Base-by-base conservation (phyloP, 2,888 invertebrate species). In the Ormyrus nitidulus region DNA sequence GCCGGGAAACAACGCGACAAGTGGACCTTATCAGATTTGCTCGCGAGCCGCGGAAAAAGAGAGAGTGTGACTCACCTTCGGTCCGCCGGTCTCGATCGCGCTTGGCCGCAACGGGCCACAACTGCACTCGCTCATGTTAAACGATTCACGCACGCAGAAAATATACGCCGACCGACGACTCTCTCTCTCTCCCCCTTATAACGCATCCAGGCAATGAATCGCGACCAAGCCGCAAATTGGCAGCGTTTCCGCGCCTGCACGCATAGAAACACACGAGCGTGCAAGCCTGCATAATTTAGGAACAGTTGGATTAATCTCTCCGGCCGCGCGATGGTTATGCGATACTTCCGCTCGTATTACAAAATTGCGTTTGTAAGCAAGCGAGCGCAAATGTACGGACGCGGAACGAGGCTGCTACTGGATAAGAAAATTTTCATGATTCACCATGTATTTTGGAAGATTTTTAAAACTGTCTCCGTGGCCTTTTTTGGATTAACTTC, bases 71-170 rank as follows among this genome's bases (percentile, higher is more conserved):
- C 19, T 19, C 19, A 19, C 19, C 19, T 19, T 19, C 1, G 19
- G 19, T 1, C 2, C 19, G 19, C 19, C 2, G 34, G 5, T 1
- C 54, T 34, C 0, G 68, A 19, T 66, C 9, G 19, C 53, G 5
- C 10, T n/a, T 10, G 68, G n/a, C 13, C 7, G 6, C 19, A 19
- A 19, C 19, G 19, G 19, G 19, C 19, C 19, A 19, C 19, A 19
- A 65, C 13, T 44, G 68, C 54, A 13, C 4, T 53, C 46, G 11
- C 19, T 19, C 13, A 70, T 10, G 51, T 51, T 53, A 72, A 61
- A 53, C 71, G 71, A 61, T 72, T 72, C 71, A 19, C 13, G 71
- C 71, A 72, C 61, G 61, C 71, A 72, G 71, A 72, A 72, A 72
- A 72, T 51, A 61, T 44, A 62, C 62, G 6, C 62, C 19, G 19